Evolutionary conservation across 1,140 invertebrate genomes (phyloP).

Genomic region (Halesus radiatus): DNA sequence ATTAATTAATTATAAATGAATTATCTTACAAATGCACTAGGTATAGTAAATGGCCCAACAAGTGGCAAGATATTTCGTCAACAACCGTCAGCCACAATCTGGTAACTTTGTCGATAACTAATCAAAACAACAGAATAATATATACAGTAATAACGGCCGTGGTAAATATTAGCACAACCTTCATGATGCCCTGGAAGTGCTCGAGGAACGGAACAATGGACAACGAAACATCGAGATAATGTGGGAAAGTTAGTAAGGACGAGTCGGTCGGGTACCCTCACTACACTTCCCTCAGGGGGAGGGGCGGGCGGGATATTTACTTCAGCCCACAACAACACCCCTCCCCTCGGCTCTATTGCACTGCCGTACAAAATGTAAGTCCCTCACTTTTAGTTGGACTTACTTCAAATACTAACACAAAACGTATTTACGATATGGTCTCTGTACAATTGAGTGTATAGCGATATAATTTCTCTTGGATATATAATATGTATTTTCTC

Average conservation of each 20-base stretch:
- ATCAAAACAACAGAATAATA: constrained; percentile 38
- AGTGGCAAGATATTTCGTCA: constrained; percentile 47
- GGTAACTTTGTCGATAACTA: constrained; percentile 51
- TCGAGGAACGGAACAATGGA: not conserved
- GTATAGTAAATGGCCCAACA: constrained; percentile 45
- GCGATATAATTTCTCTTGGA: constrained; percentile 25
- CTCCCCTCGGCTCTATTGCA: not conserved
- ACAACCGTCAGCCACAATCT: constrained; percentile 38
- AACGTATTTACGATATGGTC: constrained; percentile 51
- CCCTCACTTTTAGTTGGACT: not conserved
- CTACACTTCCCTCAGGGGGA: not conserved
- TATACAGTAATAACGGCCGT: constrained; percentile 31
- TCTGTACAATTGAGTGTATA: constrained; percentile 43
- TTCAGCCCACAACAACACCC: not conserved
- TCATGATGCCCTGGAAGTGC: constrained; percentile 1
- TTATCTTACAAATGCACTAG: constrained; percentile 44
- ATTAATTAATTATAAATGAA: constrained; percentile 32
- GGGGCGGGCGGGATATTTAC: not conserved
- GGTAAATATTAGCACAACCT: constrained; percentile 52
- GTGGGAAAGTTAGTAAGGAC: not conserved
- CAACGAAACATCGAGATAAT: constrained; percentile 2
- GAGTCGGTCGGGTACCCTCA: not conserved
- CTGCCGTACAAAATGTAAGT: not conserved
- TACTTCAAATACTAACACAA: constrained; percentile 14
- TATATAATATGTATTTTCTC: constrained; percentile 10